Conservation (phyloP, 1,140 invertebrate genomes). For the Berghia stephanieae region DNA sequence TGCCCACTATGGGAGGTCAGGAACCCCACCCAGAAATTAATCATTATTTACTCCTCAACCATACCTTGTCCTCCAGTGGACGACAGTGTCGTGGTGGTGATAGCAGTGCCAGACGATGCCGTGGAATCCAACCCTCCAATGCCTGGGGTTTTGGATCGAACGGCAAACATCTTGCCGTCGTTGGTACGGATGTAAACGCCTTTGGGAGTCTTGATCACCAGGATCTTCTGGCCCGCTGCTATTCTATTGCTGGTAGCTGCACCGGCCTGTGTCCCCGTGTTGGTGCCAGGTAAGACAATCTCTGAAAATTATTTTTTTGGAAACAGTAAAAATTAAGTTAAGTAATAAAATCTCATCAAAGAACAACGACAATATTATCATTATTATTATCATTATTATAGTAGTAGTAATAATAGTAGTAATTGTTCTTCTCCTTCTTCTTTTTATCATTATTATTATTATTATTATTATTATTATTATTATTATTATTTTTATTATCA, state of each 20-base stretch:
- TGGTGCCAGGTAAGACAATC: constrained; percentile 88
- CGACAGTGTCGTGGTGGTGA: constrained; percentile 39
- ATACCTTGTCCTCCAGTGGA: no score
- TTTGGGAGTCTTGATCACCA: constrained; percentile 93
- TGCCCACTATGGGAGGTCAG: no score
- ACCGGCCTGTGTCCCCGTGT: constrained; percentile 74
- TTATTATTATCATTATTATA: no score
- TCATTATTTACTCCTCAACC: no score
- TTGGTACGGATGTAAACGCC: constrained; percentile 95
- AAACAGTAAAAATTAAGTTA: constrained; percentile 16
- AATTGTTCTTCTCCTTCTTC: no score
- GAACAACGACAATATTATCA: no score
- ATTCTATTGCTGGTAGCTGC: constrained; percentile 74
- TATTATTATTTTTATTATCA: no score
- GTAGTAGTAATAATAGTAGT: no score
- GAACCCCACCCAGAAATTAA: no score
- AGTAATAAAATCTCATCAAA: background rate
- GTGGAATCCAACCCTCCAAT: background rate
- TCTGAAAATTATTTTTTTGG: no score
- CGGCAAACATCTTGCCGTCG: constrained; percentile 96
- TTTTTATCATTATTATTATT: no score
- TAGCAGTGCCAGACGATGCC: constrained; percentile 22
- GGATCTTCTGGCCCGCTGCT: constrained; percentile 90
- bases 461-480: no score
- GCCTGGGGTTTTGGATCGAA: constrained; percentile 66